Evolutionary conservation across 2,888 invertebrate genomes (phyloP).

Genomic region (Tyria jacobaeae): DNA sequence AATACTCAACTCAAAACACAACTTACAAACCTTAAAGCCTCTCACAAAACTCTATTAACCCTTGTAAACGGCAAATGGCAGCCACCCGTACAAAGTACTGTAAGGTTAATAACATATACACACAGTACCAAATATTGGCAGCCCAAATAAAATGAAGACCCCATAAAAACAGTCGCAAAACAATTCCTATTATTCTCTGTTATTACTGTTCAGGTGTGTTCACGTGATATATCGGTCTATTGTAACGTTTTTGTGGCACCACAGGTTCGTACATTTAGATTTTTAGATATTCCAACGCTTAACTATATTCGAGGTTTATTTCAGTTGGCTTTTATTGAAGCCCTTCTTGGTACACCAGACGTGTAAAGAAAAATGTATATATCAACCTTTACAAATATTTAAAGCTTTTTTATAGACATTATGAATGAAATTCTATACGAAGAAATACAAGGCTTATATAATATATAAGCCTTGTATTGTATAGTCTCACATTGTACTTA

Average conservation of each 20-base stretch:
- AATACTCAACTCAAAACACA: neutral
- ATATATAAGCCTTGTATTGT: slow-evolving; percentile 19
- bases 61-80: slow-evolving; percentile 31
- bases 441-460: no score
- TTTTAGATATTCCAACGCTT: slow-evolving; percentile 51
- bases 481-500: slow-evolving; percentile 24
- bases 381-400: neutral
- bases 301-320: slow-evolving; percentile 18
- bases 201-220: slow-evolving; percentile 83
- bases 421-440: no score
- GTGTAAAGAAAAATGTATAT: neutral
- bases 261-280: slow-evolving; percentile 62
- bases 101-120: slow-evolving; percentile 38
- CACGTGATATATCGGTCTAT: slow-evolving; percentile 76
- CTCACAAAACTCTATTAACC: slow-evolving; percentile 27
- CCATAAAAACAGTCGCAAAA: slow-evolving; percentile 79
- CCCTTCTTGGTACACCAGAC: slow-evolving; percentile 14
- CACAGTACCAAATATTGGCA: slow-evolving; percentile 46
- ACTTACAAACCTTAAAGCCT: neutral
- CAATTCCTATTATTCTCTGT: slow-evolving; percentile 81
- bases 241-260: slow-evolving; percentile 72
- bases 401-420: no score
- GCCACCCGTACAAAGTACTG: slow-evolving; percentile 27
- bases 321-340: slow-evolving; percentile 14
- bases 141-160: slow-evolving; percentile 69